These are phyloP conservation scores for Drosophila acutilabella DNA, from an alignment of 2,888 invertebrate species.

Conservation along the genomic window DNA sequence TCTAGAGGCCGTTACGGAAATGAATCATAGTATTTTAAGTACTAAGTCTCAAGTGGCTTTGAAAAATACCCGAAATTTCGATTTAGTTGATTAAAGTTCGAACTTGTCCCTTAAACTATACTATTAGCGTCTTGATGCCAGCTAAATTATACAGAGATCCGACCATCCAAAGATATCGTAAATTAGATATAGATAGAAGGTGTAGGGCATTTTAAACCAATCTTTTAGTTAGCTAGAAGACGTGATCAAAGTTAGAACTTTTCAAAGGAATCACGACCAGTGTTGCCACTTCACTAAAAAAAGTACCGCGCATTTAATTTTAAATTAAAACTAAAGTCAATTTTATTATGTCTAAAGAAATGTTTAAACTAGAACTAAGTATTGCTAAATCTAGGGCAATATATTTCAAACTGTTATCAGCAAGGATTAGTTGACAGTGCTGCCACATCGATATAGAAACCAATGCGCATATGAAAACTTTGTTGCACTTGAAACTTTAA, in stretches of 20 bases:
- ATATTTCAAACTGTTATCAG: background rate
- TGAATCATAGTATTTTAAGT: conserved; percentile 16
- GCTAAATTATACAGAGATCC: background rate
- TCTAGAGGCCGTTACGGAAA: conserved; percentile 15
- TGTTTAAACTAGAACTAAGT: too few relatives aligned
- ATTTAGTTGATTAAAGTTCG: background rate
- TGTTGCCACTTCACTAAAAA: too few relatives aligned
- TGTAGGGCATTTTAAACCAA: too few relatives aligned
- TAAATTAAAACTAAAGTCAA: too few relatives aligned
- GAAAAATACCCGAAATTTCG: background rate
- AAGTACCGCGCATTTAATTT: too few relatives aligned
- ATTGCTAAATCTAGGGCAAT: too few relatives aligned
- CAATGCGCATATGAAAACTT: conserved; percentile 3
- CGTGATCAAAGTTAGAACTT: too few relatives aligned
- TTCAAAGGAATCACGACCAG: too few relatives aligned
- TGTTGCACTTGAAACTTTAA: background rate
- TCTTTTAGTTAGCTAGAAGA: too few relatives aligned
- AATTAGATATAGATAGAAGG: background rate
- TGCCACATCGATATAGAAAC: background rate
- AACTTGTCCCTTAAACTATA: too few relatives aligned
- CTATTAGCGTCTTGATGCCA: too few relatives aligned
- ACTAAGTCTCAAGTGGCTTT: background rate
- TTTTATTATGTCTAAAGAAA: too few relatives aligned
- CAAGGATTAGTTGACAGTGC: background rate
- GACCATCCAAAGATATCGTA: conserved; percentile 1